A percentile compares a stretch with the other conserved stretches of the same genome.
These are phyloP conservation scores for Nudaria mundana DNA, from an alignment of 2,888 invertebrate species.

Conservation along the genomic window DNA sequence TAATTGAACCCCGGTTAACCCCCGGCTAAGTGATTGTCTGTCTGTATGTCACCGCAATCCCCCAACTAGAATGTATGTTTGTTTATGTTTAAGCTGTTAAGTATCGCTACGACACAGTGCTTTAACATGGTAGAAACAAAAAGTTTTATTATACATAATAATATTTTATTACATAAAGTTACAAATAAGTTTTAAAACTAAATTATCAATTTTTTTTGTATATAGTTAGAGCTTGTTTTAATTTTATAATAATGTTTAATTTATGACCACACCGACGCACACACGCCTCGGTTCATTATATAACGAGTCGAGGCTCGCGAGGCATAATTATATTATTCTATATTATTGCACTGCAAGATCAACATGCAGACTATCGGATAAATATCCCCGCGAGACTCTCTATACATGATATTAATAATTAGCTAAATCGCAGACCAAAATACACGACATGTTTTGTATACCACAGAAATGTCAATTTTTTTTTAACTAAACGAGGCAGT, in stretches of 20 bases:
- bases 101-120: slow-evolving; percentile 40
- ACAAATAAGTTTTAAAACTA: slow-evolving; percentile 63
- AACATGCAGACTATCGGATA: slow-evolving; percentile 17
- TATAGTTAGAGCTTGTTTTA: slow-evolving; percentile 52
- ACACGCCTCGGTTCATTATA: slow-evolving; percentile 20
- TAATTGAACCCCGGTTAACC: no score
- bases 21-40: no score
- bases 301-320: slow-evolving; percentile 14
- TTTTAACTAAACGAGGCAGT: slow-evolving; percentile 3
- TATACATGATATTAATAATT: slow-evolving; percentile 23
- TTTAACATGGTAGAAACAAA: slow-evolving; percentile 31
- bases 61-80: slow-evolving; percentile 19
- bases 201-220: slow-evolving; percentile 50
- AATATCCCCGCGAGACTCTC: slow-evolving; percentile 17
- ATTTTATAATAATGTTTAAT: slow-evolving; percentile 39
- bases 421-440: slow-evolving; percentile 21
- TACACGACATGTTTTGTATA: slow-evolving; percentile 6
- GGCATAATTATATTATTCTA: slow-evolving; percentile 13
- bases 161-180: slow-evolving; percentile 57
- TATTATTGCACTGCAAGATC: slow-evolving; percentile 24
- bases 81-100: slow-evolving; percentile 26
- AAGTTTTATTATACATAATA: slow-evolving; percentile 26
- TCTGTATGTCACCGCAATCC: neutral
- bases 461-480: slow-evolving; percentile 7
- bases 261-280: slow-evolving; percentile 39